A percentile compares a stretch with the other conserved stretches of the same genome.
phyloP scores from a whole-genome alignment of 2,888 invertebrate genomes.

The Stenotaenia linearis region DNA sequence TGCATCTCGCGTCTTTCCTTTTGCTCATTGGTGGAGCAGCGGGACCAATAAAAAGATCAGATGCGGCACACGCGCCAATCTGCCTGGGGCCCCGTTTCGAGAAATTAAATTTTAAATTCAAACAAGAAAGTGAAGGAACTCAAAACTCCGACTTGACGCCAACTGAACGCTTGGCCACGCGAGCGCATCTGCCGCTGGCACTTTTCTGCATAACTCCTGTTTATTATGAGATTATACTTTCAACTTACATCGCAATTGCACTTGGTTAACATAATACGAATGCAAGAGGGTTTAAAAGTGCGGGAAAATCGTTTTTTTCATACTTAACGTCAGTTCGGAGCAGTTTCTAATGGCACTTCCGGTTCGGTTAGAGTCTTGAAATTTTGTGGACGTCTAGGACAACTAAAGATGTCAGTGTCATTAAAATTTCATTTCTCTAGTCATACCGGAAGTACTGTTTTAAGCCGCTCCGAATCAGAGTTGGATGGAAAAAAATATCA shows the following conservation, averaged over 20 bases:
- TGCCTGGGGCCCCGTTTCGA: neutral
- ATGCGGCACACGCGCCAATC: neutral
- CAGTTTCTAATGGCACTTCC: no score
- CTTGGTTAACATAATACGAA: no score
- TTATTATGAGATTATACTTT: neutral
- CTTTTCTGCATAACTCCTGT: neutral
- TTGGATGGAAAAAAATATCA: no score
- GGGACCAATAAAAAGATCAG: neutral
- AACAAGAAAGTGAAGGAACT: neutral
- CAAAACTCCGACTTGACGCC: neutral
- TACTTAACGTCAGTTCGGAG: no score
- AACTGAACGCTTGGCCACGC: neutral
- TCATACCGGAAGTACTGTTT: no score
- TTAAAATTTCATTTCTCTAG: no score
- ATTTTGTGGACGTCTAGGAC: no score
- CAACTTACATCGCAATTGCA: neutral
- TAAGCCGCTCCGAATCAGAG: no score
- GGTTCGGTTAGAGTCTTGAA: no score
- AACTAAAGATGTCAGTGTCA: no score
- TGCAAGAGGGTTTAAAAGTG: no score
- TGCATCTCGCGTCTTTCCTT: neutral
- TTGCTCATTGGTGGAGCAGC: neutral
- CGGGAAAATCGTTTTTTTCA: no score
- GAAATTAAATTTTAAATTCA: neutral
- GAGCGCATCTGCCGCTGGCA: neutral